Conservation (phyloP, 2,113 vertebrate species). For the Podarcis raffonei region DNA sequence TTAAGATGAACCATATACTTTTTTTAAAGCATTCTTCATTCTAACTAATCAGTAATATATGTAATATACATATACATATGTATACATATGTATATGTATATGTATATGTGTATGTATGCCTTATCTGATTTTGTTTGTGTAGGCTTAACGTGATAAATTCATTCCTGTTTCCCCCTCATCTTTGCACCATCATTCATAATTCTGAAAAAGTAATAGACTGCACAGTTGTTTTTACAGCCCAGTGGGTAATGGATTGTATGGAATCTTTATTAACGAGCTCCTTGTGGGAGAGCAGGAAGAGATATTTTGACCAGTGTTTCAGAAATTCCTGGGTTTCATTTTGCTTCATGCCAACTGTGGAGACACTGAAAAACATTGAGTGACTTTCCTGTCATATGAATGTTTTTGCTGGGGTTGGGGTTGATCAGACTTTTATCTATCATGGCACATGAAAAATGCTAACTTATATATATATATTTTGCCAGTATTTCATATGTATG, state of each 20-base stretch:
- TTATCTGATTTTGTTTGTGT: slow-evolving; percentile 31
- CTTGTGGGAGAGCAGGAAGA: background rate
- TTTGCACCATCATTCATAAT: slow-evolving; percentile 9
- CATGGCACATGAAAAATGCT: slow-evolving; percentile 48
- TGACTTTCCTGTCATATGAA: slow-evolving; percentile 21
- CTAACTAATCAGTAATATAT: slow-evolving; percentile 29
- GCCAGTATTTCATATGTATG: slow-evolving; percentile 55
- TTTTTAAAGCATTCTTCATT: slow-evolving; percentile 44
- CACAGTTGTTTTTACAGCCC: slow-evolving; percentile 49
- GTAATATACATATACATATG: too few species aligned
- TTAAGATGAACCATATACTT: slow-evolving; percentile 35
- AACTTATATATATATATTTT: slow-evolving; percentile 47
- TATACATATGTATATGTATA: too few species aligned
- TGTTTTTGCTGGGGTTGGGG: slow-evolving; percentile 28
- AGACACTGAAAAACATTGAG: slow-evolving; percentile 35
- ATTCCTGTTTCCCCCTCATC: slow-evolving; percentile 34
- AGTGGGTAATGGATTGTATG: slow-evolving; percentile 58
- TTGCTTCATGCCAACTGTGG: background rate
- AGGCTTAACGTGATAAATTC: slow-evolving; percentile 41
- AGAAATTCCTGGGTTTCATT: background rate
- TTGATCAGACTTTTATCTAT: slow-evolving; percentile 46
- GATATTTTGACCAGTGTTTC: background rate
- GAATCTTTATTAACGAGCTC: slow-evolving; percentile 57
- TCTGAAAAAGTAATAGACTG: slow-evolving; percentile 47
- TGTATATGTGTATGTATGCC: background rate